Evolutionary conservation across 2,888 invertebrate genomes (phyloP).

Genomic region (Xestia rhomboidea): DNA sequence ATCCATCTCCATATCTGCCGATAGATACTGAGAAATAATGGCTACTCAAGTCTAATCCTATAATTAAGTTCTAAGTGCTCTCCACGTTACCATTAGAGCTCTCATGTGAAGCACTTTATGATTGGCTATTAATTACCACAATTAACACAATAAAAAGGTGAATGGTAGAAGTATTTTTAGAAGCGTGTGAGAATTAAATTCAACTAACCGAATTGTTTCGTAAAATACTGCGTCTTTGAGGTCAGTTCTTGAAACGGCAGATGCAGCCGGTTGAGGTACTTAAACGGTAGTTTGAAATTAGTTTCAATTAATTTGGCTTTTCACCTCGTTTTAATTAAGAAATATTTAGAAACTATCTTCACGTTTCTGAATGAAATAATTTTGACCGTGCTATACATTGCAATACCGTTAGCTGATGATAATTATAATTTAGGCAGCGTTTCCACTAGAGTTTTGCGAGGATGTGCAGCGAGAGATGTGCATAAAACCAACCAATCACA

Average conservation of each 20-base stretch:
- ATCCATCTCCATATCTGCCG: no score
- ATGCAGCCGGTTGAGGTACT: neutral
- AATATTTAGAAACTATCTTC: neutral
- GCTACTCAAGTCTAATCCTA: constrained; percentile 34
- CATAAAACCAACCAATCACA: no score
- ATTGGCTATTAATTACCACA: constrained; percentile 47
- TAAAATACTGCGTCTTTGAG: neutral
- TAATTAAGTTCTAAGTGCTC: constrained; percentile 44
- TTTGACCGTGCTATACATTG: neutral
- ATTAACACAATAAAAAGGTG: constrained; percentile 31
- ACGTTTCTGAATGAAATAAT: neutral
- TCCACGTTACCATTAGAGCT: constrained; percentile 46
- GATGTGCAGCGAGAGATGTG: no score
- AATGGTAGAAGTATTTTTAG: constrained; percentile 20
- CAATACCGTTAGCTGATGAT: neutral
- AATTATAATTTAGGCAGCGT: no score
- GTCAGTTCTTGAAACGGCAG: constrained; percentile 1
- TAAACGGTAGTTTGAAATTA: constrained; percentile 6
- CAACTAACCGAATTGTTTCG: constrained; percentile 6
- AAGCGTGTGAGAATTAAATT: constrained; percentile 3
- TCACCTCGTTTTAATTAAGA: neutral
- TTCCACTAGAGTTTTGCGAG: no score
- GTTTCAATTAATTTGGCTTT: neutral
- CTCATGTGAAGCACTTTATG: constrained; percentile 44
- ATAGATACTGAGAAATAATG: constrained; percentile 8